A percentile compares a stretch with the other conserved stretches of the same genome.
Evolutionary conservation across 64 coral and sea anemone species (phyloP).

Genomic region (Porites lutea): DNA sequence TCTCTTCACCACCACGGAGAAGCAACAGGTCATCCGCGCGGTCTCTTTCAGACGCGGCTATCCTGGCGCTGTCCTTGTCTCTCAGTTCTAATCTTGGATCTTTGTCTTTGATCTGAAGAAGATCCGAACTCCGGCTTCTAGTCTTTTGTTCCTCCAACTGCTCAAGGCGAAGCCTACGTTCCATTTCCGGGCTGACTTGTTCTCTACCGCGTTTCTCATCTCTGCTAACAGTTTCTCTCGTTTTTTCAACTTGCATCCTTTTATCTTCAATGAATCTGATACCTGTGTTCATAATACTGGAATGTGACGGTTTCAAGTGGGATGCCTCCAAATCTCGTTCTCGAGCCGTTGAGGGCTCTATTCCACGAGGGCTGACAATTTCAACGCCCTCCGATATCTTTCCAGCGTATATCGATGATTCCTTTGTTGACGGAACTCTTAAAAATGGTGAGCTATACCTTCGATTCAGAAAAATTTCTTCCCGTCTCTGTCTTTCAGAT

Average conservation of each 20-base stretch:
- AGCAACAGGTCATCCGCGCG: conserved; percentile 56
- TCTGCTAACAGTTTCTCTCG: background rate
- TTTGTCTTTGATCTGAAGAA: conserved; percentile 75
- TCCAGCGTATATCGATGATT: conserved; percentile 43
- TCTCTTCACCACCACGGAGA: conserved; percentile 12
- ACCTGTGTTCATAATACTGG: conserved; percentile 35
- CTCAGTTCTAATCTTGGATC: conserved; percentile 65
- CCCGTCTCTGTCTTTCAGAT: conserved; percentile 70
- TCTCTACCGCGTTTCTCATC: conserved; percentile 47
- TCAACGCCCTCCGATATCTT: conserved; percentile 68
- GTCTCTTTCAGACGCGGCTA: conserved; percentile 57
- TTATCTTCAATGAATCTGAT: conserved; percentile 48
- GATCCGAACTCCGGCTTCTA: conserved; percentile 52
- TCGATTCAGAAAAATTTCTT: conserved; percentile 66
- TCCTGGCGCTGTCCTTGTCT: conserved; percentile 48
- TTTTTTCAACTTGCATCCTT: conserved; percentile 40
- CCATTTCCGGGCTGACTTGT: conserved; percentile 24
- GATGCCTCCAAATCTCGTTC: background rate
- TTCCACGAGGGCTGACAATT: conserved; percentile 37
- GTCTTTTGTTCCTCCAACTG: conserved; percentile 60
- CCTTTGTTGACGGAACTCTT: conserved; percentile 48
- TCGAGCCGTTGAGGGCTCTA: conserved; percentile 7
- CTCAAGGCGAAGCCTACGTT: conserved; percentile 57
- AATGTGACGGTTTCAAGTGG: conserved; percentile 20
- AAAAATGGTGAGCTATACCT: conserved; percentile 38